Conservation (phyloP, 2,113 vertebrate genomes). For the Callipepla californica region DNA sequence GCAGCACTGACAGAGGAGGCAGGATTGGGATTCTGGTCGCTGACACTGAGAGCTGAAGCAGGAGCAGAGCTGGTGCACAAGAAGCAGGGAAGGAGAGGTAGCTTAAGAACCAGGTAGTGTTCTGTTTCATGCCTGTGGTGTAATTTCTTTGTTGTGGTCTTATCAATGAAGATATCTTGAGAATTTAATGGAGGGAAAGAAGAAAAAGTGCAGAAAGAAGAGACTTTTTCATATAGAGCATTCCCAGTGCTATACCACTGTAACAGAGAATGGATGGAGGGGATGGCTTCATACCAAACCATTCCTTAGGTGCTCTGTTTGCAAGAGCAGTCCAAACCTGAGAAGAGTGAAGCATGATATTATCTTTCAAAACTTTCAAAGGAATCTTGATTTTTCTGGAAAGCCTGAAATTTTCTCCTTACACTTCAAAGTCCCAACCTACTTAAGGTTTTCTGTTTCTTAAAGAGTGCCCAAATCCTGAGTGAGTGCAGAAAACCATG, state of each 20-base stretch:
- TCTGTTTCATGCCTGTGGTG: background rate
- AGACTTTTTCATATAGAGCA: background rate
- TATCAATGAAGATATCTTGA: background rate
- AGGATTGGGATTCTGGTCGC: background rate
- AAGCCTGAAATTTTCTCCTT: conserved; percentile 7
- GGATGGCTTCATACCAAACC: background rate
- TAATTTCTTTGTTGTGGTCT: background rate
- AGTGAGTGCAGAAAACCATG: background rate
- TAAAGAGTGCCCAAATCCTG: background rate
- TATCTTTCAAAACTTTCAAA: background rate
- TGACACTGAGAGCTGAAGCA: background rate
- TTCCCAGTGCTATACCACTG: background rate
- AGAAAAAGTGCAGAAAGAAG: background rate
- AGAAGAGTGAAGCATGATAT: background rate
- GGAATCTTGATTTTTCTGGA: background rate
- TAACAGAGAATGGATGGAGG: background rate
- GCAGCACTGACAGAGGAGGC: background rate
- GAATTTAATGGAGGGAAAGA: background rate
- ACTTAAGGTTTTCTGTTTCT: background rate
- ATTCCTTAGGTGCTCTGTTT: background rate
- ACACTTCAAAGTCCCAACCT: background rate
- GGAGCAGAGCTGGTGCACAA: background rate
- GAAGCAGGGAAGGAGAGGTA: background rate
- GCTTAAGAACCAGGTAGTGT: background rate
- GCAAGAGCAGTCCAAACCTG: background rate